Percentiles rank a stretch among this genome's conserved stretches.
Evolutionary conservation across 2,797 vertebrate genomes (phyloP).

Genomic region (Manis pentadactyla): DNA sequence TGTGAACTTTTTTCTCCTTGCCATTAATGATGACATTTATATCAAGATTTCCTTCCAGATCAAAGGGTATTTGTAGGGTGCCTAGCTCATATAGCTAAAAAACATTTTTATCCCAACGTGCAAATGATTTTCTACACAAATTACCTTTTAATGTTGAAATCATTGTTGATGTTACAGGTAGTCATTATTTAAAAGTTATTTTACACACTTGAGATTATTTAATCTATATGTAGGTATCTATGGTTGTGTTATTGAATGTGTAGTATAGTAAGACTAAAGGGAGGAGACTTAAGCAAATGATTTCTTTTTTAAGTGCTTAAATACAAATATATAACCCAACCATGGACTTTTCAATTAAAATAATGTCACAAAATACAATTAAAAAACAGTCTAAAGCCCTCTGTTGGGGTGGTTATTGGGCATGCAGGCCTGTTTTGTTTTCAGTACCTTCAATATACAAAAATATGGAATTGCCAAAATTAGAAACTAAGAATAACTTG

Average conservation of each 20-base stretch:
- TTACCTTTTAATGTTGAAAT: not conserved
- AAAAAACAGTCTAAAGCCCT: not conserved
- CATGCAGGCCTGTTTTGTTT: not conserved
- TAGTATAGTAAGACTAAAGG: not conserved
- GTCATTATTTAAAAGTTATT: constrained; percentile 24
- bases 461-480: not conserved
- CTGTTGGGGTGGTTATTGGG: not conserved
- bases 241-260: not conserved
- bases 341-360: constrained; percentile 1
- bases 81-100: not conserved
- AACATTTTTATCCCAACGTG: not conserved
- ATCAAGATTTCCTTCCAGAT: not conserved
- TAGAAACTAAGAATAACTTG: not conserved
- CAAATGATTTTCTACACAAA: not conserved
- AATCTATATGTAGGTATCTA: not conserved
- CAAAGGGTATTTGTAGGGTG: not conserved
- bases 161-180: not conserved
- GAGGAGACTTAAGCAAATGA: not conserved
- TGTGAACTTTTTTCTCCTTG: not conserved
- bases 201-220: not conserved
- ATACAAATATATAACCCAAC: not conserved
- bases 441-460: not conserved
- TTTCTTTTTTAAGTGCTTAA: not conserved
- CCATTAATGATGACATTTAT: not conserved
- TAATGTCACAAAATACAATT: not conserved